Evolutionary conservation across 2,797 vertebrate genomes (phyloP), one percentile per base, ranked within the genome.

Genomic region (Falco biarmicus): DNA sequence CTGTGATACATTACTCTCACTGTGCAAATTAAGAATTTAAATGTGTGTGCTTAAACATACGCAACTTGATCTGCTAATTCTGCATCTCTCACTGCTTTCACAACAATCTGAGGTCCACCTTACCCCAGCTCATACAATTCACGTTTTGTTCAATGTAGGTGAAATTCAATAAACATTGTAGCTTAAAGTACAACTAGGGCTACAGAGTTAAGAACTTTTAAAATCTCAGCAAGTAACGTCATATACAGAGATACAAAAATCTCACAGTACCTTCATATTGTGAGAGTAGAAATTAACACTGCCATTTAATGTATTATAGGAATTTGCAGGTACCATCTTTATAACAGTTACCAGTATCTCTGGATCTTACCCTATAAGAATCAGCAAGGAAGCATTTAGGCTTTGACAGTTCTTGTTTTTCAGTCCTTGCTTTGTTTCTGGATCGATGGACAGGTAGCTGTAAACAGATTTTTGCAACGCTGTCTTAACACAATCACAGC

Each of bases 401-500:
- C 66, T 93, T 84, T 87, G 87, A 85, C 74, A 90, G 89, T 54
- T 94, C 76, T 80, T 91, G 85, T 73, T 91, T 63, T 85, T 76
- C 74, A 84, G 87, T 57, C 48, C 32, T 76, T n/a, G 50, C 69
- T 92, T 90, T 87, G 76, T 93, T 95, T 94, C 95, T 96, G 95
- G 93, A 94, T 95, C 60, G 57, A 83, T 89, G 80, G 95, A 92
- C 94, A 95, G 87, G 89, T 28, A 96, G 84, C 87, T 95, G 93
- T 91, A 92, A 93, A 91, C 87, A 95, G 77, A 83, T 83, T 89
- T 93, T 84, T 88, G 89, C 92, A 92, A 83, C 76, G 79, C 77
- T 92, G 83, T 87, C 87, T 87, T 89, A 77, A 80, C 95, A 91
- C 87, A 94, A 85, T 85, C 85, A 91, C 81, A 85, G 82, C 47